A percentile compares a stretch with the other conserved stretches of the same genome.
Conservation (phyloP, 2,113 vertebrate genomes). For the Embiotoca jacksoni region DNA sequence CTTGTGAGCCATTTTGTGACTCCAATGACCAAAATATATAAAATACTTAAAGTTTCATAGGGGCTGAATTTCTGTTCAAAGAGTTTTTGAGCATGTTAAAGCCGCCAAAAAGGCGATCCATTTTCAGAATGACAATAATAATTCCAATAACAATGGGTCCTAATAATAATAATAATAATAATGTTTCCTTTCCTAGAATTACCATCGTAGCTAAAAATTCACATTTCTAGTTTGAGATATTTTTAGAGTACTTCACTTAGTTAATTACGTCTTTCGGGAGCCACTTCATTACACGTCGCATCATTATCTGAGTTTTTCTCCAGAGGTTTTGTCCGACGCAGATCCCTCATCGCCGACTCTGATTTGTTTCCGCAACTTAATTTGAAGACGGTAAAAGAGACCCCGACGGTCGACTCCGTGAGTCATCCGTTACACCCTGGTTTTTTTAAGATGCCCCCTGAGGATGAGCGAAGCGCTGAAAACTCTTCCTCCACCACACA, state of each 20-base stretch:
- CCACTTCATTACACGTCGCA: conserved; percentile 9
- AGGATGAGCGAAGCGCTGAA: conserved; percentile 58
- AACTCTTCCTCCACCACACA: conserved; percentile 22
- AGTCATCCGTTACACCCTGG: conserved; percentile 58
- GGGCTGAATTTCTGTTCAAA: too few species aligned
- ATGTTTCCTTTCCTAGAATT: background rate
- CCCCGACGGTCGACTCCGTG: conserved; percentile 13
- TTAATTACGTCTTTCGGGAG: conserved; percentile 11
- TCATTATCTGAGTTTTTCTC: conserved; percentile 20
- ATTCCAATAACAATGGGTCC: too few species aligned
- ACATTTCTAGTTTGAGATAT: background rate
- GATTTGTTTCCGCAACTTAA: conserved; percentile 35
- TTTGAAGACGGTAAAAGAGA: conserved; percentile 28
- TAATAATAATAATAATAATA: too few species aligned
- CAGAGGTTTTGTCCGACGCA: background rate
- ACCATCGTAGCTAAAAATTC: background rate
- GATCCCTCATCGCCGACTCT: background rate
- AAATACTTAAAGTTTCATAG: too few species aligned
- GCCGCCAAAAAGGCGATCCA: too few species aligned
- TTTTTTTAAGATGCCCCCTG: conserved; percentile 49
- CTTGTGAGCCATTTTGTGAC: too few species aligned
- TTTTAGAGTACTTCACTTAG: background rate
- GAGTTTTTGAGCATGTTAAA: too few species aligned
- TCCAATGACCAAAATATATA: too few species aligned
- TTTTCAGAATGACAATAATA: too few species aligned